Conservation (phyloP, 2,888 invertebrate genomes). For the Arge pagana region DNA sequence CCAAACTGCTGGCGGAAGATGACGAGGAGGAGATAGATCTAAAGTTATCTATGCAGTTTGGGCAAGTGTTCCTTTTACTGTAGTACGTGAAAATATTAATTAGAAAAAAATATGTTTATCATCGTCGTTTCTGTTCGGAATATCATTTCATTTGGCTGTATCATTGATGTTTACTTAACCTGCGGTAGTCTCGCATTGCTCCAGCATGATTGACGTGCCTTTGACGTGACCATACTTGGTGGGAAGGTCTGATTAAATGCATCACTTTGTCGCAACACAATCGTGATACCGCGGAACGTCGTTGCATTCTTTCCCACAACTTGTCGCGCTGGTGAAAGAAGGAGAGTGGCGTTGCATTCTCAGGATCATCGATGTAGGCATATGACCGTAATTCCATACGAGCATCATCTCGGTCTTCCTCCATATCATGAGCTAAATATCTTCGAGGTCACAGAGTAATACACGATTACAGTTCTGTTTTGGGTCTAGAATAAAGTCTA, state of each 20-base stretch:
- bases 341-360: slow-evolving; percentile 34
- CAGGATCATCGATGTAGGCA: slow-evolving; percentile 55
- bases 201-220: slow-evolving; percentile 46
- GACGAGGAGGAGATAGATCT: neutral
- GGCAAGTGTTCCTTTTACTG: slow-evolving; percentile 35
- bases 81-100: neutral
- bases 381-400: slow-evolving; percentile 55
- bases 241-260: slow-evolving; percentile 38
- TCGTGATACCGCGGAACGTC: slow-evolving; percentile 60
- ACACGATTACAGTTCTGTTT: too few species aligned
- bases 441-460: too few species aligned
- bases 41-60: slow-evolving; percentile 28
- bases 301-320: slow-evolving; percentile 55
- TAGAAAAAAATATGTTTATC: neutral
- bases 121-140: neutral
- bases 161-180: slow-evolving; percentile 20
- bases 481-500: too few species aligned
- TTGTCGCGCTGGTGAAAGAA: slow-evolving; percentile 54
- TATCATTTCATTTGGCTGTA: neutral
- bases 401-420: slow-evolving; percentile 63
- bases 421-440: slow-evolving; percentile 64
- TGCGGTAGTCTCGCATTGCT: slow-evolving; percentile 35
- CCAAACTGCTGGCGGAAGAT: slow-evolving; percentile 9
- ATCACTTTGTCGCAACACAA: slow-evolving; percentile 60
- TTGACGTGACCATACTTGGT: slow-evolving; percentile 45